Percentiles rank a stretch among this genome's conserved stretches.
Conservation (phyloP, 2,113 vertebrate genomes). For the Oophaga pumilio region DNA sequence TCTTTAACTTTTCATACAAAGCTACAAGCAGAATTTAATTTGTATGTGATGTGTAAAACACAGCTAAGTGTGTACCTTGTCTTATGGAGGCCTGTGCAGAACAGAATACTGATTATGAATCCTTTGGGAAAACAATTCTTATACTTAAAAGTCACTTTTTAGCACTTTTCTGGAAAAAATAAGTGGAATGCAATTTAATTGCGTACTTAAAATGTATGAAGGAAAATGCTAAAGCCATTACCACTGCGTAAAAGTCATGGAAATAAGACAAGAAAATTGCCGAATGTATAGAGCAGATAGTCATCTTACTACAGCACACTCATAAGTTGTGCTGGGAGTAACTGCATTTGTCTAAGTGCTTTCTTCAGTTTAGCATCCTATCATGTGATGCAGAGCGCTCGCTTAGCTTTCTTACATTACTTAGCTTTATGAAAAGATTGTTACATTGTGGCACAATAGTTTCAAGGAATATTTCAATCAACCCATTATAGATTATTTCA, state of each 20-base stretch:
- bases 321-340: background rate
- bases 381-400: background rate
- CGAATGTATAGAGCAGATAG: background rate
- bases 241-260: slow-evolving; percentile 34
- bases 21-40: slow-evolving; percentile 15
- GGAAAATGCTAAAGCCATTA: slow-evolving; percentile 7
- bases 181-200: slow-evolving; percentile 46
- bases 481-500: background rate
- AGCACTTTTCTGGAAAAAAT: slow-evolving; percentile 33
- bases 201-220: slow-evolving; percentile 39
- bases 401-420: background rate
- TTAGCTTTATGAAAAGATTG: background rate
- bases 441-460: background rate
- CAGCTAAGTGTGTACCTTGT: background rate
- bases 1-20: background rate
- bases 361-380: slow-evolving; percentile 15
- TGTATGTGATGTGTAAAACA: slow-evolving; percentile 50
- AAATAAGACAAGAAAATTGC: slow-evolving; percentile 57
- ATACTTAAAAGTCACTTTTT: slow-evolving; percentile 41
- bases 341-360: slow-evolving; percentile 37
- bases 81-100: slow-evolving; percentile 19
- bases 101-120: slow-evolving; percentile 31
- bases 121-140: background rate
- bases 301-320: slow-evolving; percentile 24
- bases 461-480: background rate